A percentile compares a stretch with the other conserved stretches of the same genome.
Conservation (phyloP, 2,888 invertebrate species). For the Caradrina kadenii region DNA sequence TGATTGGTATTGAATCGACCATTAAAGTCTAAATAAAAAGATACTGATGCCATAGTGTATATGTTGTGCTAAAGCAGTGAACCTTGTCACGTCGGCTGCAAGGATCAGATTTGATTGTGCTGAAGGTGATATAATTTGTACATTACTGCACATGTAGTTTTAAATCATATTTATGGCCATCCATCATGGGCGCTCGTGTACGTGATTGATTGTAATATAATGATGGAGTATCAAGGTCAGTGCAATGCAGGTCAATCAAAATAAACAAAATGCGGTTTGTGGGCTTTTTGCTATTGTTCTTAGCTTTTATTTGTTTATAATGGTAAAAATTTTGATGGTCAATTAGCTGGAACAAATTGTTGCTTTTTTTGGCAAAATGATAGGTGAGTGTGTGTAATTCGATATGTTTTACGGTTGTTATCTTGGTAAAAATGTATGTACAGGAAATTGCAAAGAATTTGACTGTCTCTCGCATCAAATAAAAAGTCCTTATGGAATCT, state of each 20-base stretch:
- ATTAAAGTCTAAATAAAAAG: slow-evolving; percentile 65
- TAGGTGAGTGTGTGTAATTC: slow-evolving; percentile 39
- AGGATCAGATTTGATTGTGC: slow-evolving; percentile 56
- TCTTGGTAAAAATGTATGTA: slow-evolving; percentile 11
- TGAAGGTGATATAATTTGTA: slow-evolving; percentile 50
- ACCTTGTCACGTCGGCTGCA: slow-evolving; percentile 54
- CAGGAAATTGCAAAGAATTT: neutral
- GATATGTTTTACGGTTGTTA: slow-evolving; percentile 48
- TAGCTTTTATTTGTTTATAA: slow-evolving; percentile 61
- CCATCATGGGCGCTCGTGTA: slow-evolving; percentile 69
- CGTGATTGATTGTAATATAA: slow-evolving; percentile 80
- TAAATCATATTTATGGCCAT: slow-evolving; percentile 75
- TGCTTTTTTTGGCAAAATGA: slow-evolving; percentile 46
- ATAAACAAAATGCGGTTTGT: slow-evolving; percentile 77
- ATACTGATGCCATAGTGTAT: slow-evolving; percentile 51
- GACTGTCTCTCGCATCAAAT: neutral
- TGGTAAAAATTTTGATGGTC: slow-evolving; percentile 62
- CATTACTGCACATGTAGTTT: slow-evolving; percentile 66
- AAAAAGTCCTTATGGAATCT: no score
- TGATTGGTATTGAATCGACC: slow-evolving; percentile 63
- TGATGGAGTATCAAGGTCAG: slow-evolving; percentile 84
- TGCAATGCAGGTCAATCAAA: slow-evolving; percentile 74
- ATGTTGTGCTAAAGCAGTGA: slow-evolving; percentile 34
- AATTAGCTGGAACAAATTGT: slow-evolving; percentile 69
- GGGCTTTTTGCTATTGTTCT: slow-evolving; percentile 69